phyloP scores from a whole-genome alignment of 2,888 invertebrate species.

The Drosophila affinis region DNA sequence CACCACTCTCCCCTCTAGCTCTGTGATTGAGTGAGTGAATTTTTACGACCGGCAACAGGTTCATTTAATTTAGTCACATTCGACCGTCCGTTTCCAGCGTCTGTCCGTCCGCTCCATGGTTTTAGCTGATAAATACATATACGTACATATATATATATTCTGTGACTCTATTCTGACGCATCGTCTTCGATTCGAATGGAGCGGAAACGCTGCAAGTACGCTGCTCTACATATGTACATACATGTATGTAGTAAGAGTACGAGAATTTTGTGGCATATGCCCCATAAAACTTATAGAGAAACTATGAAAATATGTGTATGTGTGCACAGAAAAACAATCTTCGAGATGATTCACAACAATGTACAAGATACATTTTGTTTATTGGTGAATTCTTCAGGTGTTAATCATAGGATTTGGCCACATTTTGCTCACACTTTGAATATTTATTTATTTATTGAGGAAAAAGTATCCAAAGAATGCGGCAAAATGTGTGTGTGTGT shows the following conservation, averaged over 20 bases:
- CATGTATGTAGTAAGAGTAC: not conserved
- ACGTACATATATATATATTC: not conserved
- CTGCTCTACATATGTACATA: no score
- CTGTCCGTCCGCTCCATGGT: conserved; percentile 16
- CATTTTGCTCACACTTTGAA: conserved; percentile 2
- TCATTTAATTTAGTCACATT: conserved; percentile 70
- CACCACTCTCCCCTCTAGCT: not conserved
- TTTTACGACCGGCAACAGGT: conserved; percentile 60
- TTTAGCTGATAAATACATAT: conserved; percentile 54
- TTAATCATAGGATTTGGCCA: conserved; percentile 26
- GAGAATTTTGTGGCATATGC: conserved; percentile 3
- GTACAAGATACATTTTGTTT: conserved; percentile 21
- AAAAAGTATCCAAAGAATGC: not conserved
- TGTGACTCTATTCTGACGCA: conserved; percentile 58
- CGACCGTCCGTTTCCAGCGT: not conserved
- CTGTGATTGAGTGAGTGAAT: conserved; percentile 15
- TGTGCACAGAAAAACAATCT: conserved; percentile 19
- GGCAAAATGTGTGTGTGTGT: conserved; percentile 2
- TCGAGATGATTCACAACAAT: conserved; percentile 22
- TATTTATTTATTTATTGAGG: conserved; percentile 19
- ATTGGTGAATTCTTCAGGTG: conserved; percentile 20
- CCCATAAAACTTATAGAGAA: conserved; percentile 3
- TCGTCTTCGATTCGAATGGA: conserved; percentile 12
- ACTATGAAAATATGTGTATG: conserved; percentile 6
- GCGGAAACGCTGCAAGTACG: conserved; percentile 8